Base-by-base conservation (phyloP, 1,140 invertebrate species). In the Calosoma granatense region DNA sequence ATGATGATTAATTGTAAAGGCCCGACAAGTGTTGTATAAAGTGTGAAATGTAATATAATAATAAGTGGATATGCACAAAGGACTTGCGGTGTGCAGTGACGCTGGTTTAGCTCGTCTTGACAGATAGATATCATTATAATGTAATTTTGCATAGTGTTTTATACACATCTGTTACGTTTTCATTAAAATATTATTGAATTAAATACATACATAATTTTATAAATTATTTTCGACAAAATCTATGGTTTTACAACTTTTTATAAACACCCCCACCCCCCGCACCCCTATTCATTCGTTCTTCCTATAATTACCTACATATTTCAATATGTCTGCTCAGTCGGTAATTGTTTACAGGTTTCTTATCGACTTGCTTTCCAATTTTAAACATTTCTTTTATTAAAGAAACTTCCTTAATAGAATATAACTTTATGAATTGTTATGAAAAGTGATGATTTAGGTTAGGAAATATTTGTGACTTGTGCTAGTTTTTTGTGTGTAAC, bases 101-200 rank as follows among this genome's bases (percentile, higher is more conserved):
- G 9, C 41, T 47, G 9, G 41, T 17, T 47, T 30, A 9, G 41
- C 6, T 11, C 4, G 6, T 47, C 17, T 11, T 11, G 17, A 3
- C 14, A 14, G 3, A 47, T 47, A 47, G 41, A 47, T 47, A 47
- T 47, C 17, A 47, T 47, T 12, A 47, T 47, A 47, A 47, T 47
- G 41, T 47, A 47, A 47, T 47, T 47, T 47, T 53, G 20, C 51
- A 54, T 54, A 54, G 53, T 54, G 53, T 54, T 54, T 54, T 54
- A 54, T 54, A 54, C 53, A 54, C 53, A 30, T 54, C 53, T 54
- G 53, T 54, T 54, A 54, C 26, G 53, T 54, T 54, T 54, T 54
- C 53, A 54, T 54, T 54, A 54, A 54, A 54, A 54, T 23, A 54
- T 23, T 54, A 54, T 54, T 53, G 22, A 47, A 47, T 47, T 47